A percentile compares a stretch with the other conserved stretches of the same genome.
phyloP scores from a whole-genome alignment of 2,113 vertebrate species.

The Odocoileus hemionus region DNA sequence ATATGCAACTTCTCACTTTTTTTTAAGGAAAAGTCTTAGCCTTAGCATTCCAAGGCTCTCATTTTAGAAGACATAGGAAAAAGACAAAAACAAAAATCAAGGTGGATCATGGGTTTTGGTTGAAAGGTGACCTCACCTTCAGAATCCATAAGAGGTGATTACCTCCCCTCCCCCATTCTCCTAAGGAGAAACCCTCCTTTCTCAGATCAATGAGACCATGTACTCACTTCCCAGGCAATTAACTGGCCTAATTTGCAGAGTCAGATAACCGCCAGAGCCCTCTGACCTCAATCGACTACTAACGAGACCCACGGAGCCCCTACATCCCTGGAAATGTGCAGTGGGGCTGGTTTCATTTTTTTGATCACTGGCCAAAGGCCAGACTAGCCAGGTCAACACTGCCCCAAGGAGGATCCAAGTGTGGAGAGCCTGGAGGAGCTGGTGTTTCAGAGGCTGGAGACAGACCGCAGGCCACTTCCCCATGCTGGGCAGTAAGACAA shows the following conservation, averaged over 20 bases:
- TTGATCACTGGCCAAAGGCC: background rate
- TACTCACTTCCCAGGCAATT: background rate
- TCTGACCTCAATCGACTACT: slow-evolving; percentile 10
- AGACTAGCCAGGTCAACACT: background rate
- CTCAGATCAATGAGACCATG: background rate
- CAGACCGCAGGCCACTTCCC: background rate
- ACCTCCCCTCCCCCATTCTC: background rate
- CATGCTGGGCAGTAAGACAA: background rate
- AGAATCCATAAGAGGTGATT: background rate
- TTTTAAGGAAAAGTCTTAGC: background rate
- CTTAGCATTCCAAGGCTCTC: background rate
- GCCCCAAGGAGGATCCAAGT: accelerated
- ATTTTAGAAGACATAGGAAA: background rate
- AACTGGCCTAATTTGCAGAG: background rate
- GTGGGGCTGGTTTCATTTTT: background rate
- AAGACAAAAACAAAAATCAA: background rate
- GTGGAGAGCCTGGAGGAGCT: background rate
- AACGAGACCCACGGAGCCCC: background rate
- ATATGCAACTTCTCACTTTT: background rate
- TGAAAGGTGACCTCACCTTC: background rate
- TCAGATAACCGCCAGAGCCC: background rate
- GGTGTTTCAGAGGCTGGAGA: background rate
- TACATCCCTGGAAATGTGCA: background rate
- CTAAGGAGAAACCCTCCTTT: background rate
- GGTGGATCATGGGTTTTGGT: background rate